phyloP scores from a whole-genome alignment of 92 coral and sea anemone genomes.

The Hydrozoanthus gracilis region DNA sequence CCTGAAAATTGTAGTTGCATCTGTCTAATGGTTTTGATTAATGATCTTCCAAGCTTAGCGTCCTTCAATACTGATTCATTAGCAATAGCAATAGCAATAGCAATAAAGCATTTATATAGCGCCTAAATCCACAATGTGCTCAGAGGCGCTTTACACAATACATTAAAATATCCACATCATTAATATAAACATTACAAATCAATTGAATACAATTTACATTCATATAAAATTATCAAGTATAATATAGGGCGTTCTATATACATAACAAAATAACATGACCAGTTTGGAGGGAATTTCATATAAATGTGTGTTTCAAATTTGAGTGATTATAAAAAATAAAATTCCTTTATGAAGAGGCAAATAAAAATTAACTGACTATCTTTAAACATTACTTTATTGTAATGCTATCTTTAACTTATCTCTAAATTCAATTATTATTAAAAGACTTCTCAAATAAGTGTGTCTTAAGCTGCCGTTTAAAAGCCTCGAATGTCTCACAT shows the following conservation, averaged over 20 bases:
- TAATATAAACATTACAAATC: neutral
- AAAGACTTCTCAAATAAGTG: no score
- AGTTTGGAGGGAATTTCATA: neutral
- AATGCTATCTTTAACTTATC: neutral
- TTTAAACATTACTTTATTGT: neutral
- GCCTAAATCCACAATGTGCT: constrained; percentile 3
- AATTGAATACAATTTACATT: neutral
- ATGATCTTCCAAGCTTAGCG: no score
- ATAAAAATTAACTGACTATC: neutral
- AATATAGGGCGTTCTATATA: neutral
- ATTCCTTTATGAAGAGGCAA: neutral
- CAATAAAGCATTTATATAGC: neutral
- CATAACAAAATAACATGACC: neutral
- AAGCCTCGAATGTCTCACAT: neutral
- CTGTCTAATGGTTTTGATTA: no score
- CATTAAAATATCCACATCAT: neutral
- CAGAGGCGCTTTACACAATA: neutral
- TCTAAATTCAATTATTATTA: neutral
- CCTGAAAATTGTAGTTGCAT: no score
- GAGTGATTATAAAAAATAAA: neutral
- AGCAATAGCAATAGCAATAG: constrained; percentile 17
- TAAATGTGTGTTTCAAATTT: neutral
- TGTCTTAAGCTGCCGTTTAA: neutral
- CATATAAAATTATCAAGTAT: neutral
- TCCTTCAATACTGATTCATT: no score